phyloP scores from a whole-genome alignment of 2,113 vertebrate species.

The Xenopus borealis region DNA sequence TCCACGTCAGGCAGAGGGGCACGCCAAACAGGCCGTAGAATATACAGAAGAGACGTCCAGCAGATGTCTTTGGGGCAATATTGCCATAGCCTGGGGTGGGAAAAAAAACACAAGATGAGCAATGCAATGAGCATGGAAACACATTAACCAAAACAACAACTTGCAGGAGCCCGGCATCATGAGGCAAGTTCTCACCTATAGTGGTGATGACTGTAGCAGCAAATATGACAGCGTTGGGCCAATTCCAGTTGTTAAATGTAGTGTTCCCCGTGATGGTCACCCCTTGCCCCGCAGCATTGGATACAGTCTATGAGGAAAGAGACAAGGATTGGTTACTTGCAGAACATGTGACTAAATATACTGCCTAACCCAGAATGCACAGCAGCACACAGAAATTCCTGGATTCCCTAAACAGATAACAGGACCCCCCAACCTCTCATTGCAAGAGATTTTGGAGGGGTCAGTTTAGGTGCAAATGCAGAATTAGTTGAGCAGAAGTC shows the following conservation, averaged over 20 bases:
- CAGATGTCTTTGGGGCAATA: conserved; percentile 89
- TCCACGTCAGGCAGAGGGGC: conserved; percentile 92
- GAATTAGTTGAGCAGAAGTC: too few relatives aligned
- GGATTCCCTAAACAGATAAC: too few relatives aligned
- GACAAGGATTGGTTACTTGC: too few relatives aligned
- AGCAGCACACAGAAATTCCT: too few relatives aligned
- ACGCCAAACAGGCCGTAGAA: conserved; percentile 96
- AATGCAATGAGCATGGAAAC: too few relatives aligned
- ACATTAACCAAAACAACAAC: neutral
- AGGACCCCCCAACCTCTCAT: too few relatives aligned
- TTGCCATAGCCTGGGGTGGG: conserved; percentile 84
- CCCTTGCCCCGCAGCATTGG: conserved; percentile 86
- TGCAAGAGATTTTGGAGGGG: too few relatives aligned
- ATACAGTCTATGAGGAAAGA: conserved; percentile 72
- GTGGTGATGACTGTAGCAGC: conserved; percentile 97
- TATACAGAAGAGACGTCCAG: conserved; percentile 91
- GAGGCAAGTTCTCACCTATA: conserved; percentile 71
- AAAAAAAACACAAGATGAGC: neutral
- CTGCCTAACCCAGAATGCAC: too few relatives aligned
- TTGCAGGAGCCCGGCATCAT: neutral
- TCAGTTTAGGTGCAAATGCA: too few relatives aligned
- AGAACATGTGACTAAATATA: too few relatives aligned
- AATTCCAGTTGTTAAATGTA: conserved; percentile 98
- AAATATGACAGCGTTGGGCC: conserved; percentile 97
- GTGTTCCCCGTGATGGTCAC: conserved; percentile 90